Percentiles rank a stretch among this genome's conserved stretches.
Evolutionary conservation across 2,888 invertebrate species (phyloP).

Genomic region (Drosophila koepferae): DNA sequence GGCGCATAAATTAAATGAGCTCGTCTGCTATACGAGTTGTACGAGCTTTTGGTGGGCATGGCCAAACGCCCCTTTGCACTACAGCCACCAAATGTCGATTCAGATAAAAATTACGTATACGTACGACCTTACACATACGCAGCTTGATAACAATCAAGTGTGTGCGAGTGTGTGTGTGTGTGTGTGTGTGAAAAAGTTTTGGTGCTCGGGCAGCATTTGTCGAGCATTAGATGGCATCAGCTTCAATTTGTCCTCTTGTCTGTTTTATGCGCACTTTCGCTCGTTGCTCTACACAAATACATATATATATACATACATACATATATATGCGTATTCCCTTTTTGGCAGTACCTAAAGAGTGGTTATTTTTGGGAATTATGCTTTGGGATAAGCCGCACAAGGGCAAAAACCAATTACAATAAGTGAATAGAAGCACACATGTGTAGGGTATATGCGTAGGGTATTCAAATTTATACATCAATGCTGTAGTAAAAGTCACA

Average conservation of each 20-base stretch:
- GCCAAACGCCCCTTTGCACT: slow-evolving; percentile 15
- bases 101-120: slow-evolving; percentile 70
- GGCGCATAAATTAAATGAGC: slow-evolving; percentile 67
- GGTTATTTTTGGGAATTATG: slow-evolving; percentile 16
- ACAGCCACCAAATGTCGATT: slow-evolving; percentile 44
- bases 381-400: slow-evolving; percentile 17
- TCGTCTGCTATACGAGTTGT: slow-evolving; percentile 20
- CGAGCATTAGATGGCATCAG: slow-evolving; percentile 24
- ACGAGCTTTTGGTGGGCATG: slow-evolving; percentile 19
- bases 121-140: slow-evolving; percentile 36
- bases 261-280: slow-evolving; percentile 20
- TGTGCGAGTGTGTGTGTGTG: background rate
- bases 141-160: slow-evolving; percentile 38
- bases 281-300: background rate
- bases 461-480: background rate
- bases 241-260: slow-evolving; percentile 42
- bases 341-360: slow-evolving; percentile 2
- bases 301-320: too few species aligned
- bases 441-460: background rate
- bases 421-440: slow-evolving; percentile 7
- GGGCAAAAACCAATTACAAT: slow-evolving; percentile 21
- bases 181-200: slow-evolving; percentile 11
- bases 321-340: background rate
- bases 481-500: background rate
- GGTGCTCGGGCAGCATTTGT: slow-evolving; percentile 21